Conservation (phyloP, 1,140 invertebrate species). For the Lucilia sericata region DNA sequence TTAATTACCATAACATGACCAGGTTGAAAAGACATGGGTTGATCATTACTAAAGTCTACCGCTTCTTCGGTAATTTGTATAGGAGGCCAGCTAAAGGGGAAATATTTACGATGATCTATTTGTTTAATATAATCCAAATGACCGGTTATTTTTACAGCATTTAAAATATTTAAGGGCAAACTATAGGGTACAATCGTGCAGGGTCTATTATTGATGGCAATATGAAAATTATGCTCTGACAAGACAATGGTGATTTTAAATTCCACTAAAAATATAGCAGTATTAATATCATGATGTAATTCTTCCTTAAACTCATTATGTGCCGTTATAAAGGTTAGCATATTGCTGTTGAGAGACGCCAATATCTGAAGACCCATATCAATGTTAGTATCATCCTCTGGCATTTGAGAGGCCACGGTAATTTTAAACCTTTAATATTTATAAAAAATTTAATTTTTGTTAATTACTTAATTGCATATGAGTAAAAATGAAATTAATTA, state of each 20-base stretch:
- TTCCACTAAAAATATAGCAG: neutral
- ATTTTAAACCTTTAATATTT: too few species aligned
- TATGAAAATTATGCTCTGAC: conserved; percentile 1
- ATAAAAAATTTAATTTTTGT: too few species aligned
- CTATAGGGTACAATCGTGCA: neutral
- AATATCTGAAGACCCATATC: neutral
- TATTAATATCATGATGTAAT: neutral
- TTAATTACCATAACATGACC: neutral
- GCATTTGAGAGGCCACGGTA: too few species aligned
- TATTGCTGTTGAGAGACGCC: neutral
- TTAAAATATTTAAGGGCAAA: neutral
- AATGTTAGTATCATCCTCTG: neutral
- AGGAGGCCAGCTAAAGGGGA: neutral
- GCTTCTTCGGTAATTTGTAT: neutral
- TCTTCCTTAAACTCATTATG: neutral
- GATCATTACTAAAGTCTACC: conserved; percentile 22
- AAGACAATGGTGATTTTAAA: conserved; percentile 1
- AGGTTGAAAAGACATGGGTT: conserved; percentile 12
- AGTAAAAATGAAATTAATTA: too few species aligned
- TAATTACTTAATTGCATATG: too few species aligned
- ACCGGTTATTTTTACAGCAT: neutral
- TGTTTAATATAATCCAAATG: conserved; percentile 19
- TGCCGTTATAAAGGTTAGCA: neutral
- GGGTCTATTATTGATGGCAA: neutral
- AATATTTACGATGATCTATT: conserved; percentile 37